Base-by-base conservation (phyloP, 2,888 invertebrate species). In the Amblyteles armatorius region DNA sequence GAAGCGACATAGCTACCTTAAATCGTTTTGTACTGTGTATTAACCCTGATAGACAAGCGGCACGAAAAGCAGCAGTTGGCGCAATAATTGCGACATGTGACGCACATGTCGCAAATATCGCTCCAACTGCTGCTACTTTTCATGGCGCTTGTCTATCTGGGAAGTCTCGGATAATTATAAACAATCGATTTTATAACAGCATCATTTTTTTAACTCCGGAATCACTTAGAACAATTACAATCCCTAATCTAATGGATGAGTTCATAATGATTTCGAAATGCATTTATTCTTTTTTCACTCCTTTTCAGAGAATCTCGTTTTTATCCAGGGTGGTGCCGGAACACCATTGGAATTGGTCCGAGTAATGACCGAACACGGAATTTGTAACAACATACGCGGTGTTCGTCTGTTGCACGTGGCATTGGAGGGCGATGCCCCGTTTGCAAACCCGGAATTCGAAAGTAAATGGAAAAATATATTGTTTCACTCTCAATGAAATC, bases 331-430 rank as follows among this genome's bases (percentile, higher is more conserved):
- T 2, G 98, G 98, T 0, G 99, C 99, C 0, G 98, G 98, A 6
- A 99, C 99, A 0, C 99, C 99, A 0, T 95, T 96, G 7, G 95
- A 95, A 16, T 95, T 99, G 16, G 95, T 98, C 11, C 95, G 96
- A 77, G 98, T 97, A 0, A 96, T 99, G 96, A 97, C 98, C 0
- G 95, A 96, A 29, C 96, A 97, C 87, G 99, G 98, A 52, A 96
- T 96, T 90, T 94, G 95, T 1, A 95, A 95, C n/a, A 94, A 95
- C 16, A 94, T 99, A 81, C 95, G 95, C 87, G 95, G 97, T 93
- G 96, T 99, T 63, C 96, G 95, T 33, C 96, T 99, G 0, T 97
- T 97, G 84, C 99, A 99, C 92, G 98, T 99, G 96, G 98, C 99
- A 93, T 97, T 99, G 0, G 98, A 99, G 94, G 97, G 97, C 57